Percentiles rank a stretch among this genome's conserved stretches.
phyloP scores from a whole-genome alignment of 2,797 vertebrate species.

The Lutjanus campechanus region DNA sequence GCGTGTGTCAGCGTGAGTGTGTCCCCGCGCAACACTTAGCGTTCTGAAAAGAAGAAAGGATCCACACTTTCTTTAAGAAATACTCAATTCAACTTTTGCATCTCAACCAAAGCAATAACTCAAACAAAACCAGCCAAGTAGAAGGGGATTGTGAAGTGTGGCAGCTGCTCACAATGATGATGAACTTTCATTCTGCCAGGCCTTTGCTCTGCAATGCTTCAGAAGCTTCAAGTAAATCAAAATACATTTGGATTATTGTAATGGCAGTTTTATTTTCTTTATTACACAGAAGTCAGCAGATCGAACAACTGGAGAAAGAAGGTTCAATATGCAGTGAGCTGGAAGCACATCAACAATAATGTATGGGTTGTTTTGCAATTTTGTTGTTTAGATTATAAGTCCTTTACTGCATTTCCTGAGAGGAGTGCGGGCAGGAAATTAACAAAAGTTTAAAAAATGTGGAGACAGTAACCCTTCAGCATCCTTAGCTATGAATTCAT shows the following conservation, averaged over 20 bases:
- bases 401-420: neutral
- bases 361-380: neutral
- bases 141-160: slow-evolving; percentile 27
- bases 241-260: slow-evolving; percentile 18
- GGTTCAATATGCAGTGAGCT: neutral
- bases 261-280: neutral
- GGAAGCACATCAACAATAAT: neutral
- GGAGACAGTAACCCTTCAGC: neutral
- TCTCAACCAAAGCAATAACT: slow-evolving; percentile 32
- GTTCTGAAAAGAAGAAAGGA: neutral
- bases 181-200: slow-evolving; percentile 22
- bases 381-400: neutral
- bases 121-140: slow-evolving; percentile 31
- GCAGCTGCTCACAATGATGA: slow-evolving; percentile 25
- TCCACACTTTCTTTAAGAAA: neutral
- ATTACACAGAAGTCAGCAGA: neutral
- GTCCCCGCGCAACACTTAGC: neutral
- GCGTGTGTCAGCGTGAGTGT: neutral
- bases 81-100: neutral
- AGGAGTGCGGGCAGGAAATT: neutral
- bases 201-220: slow-evolving; percentile 18
- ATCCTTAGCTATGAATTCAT: neutral
- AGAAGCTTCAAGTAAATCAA: slow-evolving; percentile 33
- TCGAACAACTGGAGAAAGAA: neutral
- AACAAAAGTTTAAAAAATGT: neutral